Base-by-base conservation (phyloP, 2,888 invertebrate species). In the Chesias legatella region DNA sequence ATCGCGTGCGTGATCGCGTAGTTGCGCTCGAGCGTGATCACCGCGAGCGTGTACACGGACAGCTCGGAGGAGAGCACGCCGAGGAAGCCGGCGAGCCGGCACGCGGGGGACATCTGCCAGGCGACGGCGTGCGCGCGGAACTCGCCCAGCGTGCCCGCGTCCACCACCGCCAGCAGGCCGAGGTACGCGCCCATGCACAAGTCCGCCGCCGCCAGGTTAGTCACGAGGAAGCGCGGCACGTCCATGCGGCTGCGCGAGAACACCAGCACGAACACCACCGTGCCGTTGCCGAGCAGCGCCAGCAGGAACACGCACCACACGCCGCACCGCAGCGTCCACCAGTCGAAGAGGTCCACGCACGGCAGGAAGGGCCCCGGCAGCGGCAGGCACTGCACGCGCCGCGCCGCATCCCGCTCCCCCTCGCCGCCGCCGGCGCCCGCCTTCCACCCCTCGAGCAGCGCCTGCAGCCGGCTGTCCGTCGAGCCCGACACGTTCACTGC, bases 1-100 rank as follows among this genome's bases (percentile, higher is more conserved):
- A 98, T 98, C 42, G 98, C 98, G 84, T 98, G 97, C 1, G 98
- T 98, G 72, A 98, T 98, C 58, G 98, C 98, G 83, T 98, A 98
- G 85, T 97, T 97, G 13, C 98, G 90, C 80, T 98, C 98, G 61
- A 98, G 84, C 0, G 98, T 98, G 63, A 99, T 99, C 38, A 99
- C 96, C 1, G 98, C 97, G 63, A 99, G 88, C 1, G 98, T 98
- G 86, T 94, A 98, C 26, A 99, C 98, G 23, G 97, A 96, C 43
- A 99, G 88, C 82, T 98, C 98, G 0, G 97, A 96, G 53, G 96
- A 96, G 10, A 98, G 90, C 21, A 98, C 98, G 4, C 97, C 98
- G 30, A 99, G 90, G 74, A 98, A 98, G 17, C 99, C 99, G 1
- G 98, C 97, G 31, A 97, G 89, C 67, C 96, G 95, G 79, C 98